These are phyloP conservation scores for Sinohyriopsis cumingii DNA, from an alignment of 2,888 invertebrate species.

Conservation along the genomic window DNA sequence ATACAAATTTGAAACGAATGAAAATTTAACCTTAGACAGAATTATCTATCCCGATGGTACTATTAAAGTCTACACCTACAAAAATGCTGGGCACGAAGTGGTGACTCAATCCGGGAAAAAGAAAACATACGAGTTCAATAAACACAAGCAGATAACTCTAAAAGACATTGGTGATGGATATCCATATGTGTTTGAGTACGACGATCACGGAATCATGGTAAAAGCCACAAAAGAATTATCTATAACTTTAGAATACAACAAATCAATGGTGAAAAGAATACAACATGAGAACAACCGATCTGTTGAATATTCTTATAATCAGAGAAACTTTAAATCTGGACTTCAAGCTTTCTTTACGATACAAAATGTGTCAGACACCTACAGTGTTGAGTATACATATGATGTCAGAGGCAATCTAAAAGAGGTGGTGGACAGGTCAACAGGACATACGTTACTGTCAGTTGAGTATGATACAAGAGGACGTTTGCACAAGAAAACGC, in stretches of 20 bases:
- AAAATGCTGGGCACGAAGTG: constrained; percentile 3
- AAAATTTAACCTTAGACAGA: constrained; percentile 9
- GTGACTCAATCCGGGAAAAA: constrained; percentile 5
- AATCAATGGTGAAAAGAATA: no score
- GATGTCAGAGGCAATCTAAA: constrained; percentile 2
- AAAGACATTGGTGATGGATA: constrained; percentile 6
- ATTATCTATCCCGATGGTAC: constrained; percentile 17
- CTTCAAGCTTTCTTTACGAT: no score
- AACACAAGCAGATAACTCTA: constrained; percentile 1
- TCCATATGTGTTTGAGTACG: constrained; percentile 7
- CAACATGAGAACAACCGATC: no score
- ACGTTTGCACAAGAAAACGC: constrained; percentile 2
- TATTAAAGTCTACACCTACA: constrained; percentile 8
- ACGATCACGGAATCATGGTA: constrained; percentile 5
- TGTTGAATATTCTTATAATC: no score
- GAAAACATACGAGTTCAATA: constrained; percentile 9
- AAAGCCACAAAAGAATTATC: constrained; percentile 3
- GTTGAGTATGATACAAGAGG: constrained; percentile 11
- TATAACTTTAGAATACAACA: no score
- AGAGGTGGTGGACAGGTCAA: not conserved
- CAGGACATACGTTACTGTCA: not conserved
- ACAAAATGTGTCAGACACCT: no score
- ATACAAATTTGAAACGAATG: constrained; percentile 11
- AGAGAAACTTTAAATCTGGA: no score
- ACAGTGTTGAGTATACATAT: constrained; percentile 11